Conservation (phyloP, 1,140 invertebrate species). For the Chymomyza costata region DNA sequence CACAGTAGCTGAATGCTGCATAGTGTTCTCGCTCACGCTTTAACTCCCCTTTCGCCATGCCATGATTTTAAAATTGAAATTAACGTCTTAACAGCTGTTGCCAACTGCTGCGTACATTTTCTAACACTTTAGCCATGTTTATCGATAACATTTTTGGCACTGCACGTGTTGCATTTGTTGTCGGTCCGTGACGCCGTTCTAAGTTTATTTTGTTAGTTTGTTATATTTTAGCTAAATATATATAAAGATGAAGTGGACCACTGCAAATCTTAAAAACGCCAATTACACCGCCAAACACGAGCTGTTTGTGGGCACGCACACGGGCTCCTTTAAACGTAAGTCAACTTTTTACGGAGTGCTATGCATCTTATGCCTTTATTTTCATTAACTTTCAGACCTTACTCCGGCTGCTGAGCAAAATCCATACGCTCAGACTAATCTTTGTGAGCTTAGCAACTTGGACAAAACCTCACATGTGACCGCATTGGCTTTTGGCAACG, state of each 20-base stretch:
- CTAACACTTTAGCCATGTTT: too few species aligned
- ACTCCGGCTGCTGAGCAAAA: slow-evolving; percentile 47
- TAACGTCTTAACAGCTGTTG: too few species aligned
- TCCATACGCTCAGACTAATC: slow-evolving; percentile 68
- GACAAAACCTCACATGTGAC: slow-evolving; percentile 79
- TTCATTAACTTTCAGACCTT: slow-evolving; percentile 39
- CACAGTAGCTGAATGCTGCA: too few species aligned
- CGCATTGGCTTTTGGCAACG: slow-evolving; percentile 82
- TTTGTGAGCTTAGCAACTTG: slow-evolving; percentile 76
- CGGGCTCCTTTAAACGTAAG: slow-evolving; percentile 74
- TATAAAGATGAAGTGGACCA: slow-evolving; percentile 68
- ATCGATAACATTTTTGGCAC: slow-evolving; percentile 20
- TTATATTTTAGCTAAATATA: slow-evolving; percentile 22
- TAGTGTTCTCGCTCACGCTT: too few species aligned
- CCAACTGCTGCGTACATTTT: too few species aligned
- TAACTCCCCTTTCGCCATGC: too few species aligned
- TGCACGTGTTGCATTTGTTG: slow-evolving; percentile 62
- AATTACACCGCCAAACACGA: slow-evolving; percentile 68
- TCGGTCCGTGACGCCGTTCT: too few species aligned
- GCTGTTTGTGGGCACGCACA: slow-evolving; percentile 71
- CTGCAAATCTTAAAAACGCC: slow-evolving; percentile 61
- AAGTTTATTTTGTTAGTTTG: slow-evolving; percentile 17
- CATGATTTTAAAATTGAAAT: too few species aligned
- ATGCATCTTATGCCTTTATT: not conserved
- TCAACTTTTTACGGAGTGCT: too few species aligned